Evolutionary conservation across 2,888 invertebrate species (phyloP).

Genomic region (Gibbula magus): DNA sequence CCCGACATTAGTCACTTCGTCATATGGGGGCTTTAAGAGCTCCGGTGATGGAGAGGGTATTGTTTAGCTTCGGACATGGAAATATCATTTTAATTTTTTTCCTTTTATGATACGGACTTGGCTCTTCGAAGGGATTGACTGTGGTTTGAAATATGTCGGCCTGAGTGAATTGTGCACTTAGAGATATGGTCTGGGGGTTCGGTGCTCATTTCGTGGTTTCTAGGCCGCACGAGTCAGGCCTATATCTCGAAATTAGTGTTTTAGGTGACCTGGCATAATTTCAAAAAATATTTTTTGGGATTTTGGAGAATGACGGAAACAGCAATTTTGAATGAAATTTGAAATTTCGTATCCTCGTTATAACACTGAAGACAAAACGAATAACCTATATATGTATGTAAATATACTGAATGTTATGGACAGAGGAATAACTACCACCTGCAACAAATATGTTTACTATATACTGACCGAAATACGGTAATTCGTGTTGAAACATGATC

Average conservation of each 20-base stretch:
- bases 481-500: too few relatives aligned
- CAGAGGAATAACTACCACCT: too few relatives aligned
- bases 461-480: too few relatives aligned
- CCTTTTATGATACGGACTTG: not conserved
- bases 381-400: too few relatives aligned
- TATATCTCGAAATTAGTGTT: slow-evolving; percentile 1
- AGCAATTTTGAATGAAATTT: too few relatives aligned
- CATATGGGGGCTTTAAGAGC: not conserved
- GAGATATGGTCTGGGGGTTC: not conserved
- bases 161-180: slow-evolving; percentile 8
- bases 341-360: too few relatives aligned
- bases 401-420: too few relatives aligned
- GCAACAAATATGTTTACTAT: too few relatives aligned
- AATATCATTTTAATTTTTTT: slow-evolving; percentile 16
- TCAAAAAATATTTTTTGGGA: too few relatives aligned
- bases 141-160: slow-evolving; percentile 11
- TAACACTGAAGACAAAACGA: too few relatives aligned
- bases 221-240: not conserved
- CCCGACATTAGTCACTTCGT: not conserved
- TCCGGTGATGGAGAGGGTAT: not conserved
- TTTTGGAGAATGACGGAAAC: too few relatives aligned
- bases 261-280: not conserved
- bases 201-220: not conserved
- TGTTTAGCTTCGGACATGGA: slow-evolving; percentile 17
- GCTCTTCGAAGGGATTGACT: not conserved